These are phyloP conservation scores for Girardinus metallicus DNA, from an alignment of 2,797 vertebrate species.

Conservation along the genomic window DNA sequence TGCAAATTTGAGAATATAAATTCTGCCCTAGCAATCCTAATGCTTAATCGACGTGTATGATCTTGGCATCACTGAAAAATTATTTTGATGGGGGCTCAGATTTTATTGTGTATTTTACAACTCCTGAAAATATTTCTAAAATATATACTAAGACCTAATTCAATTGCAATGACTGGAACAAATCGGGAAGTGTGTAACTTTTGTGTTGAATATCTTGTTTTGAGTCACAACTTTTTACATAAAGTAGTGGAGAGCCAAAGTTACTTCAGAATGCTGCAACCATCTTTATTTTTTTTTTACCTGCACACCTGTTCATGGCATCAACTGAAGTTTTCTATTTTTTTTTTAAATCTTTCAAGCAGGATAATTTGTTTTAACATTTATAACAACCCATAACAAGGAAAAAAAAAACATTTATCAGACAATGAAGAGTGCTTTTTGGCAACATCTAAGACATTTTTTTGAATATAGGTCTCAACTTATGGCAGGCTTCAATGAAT, in stretches of 20 bases:
- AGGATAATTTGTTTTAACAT: background rate
- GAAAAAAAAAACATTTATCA: background rate
- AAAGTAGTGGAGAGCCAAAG: background rate
- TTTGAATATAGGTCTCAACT: background rate
- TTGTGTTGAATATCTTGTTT: background rate
- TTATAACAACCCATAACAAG: background rate
- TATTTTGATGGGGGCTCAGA: background rate
- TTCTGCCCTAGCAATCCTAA: background rate
- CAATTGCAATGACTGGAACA: background rate
- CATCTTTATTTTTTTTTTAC: background rate
- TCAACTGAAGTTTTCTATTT: background rate
- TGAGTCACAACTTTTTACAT: background rate
- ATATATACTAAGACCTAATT: background rate
- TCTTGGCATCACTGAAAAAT: background rate
- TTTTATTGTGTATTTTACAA: background rate
- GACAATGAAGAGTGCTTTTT: background rate
- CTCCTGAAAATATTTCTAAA: background rate
- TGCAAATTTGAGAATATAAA: background rate
- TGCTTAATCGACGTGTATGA: background rate
- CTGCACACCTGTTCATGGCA: background rate
- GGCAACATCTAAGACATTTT: background rate
- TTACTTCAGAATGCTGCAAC: background rate
- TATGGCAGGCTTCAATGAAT: background rate
- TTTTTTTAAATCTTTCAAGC: background rate
- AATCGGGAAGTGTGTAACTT: background rate